phyloP scores from a whole-genome alignment of 2,797 vertebrate genomes.

The Mastacembelus armatus region DNA sequence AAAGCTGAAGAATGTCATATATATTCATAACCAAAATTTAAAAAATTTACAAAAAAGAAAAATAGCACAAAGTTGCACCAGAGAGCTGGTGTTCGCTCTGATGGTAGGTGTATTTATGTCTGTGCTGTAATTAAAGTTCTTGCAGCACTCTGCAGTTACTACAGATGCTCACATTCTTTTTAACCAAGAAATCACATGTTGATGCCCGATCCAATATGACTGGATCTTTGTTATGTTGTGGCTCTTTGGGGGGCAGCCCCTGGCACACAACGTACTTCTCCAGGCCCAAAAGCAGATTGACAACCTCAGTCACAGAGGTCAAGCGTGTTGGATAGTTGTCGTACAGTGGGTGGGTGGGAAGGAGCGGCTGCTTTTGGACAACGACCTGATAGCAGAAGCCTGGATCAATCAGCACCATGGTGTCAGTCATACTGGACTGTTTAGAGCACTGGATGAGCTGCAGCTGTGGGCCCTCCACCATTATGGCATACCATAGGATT shows the following conservation, averaged over 20 bases:
- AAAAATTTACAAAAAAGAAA: not conserved
- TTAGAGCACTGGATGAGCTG: slow-evolving; percentile 86
- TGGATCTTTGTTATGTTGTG: slow-evolving; percentile 29
- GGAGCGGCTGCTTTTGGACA: slow-evolving; percentile 84
- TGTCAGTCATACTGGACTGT: slow-evolving; percentile 83
- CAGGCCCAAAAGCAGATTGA: slow-evolving; percentile 79
- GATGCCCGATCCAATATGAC: slow-evolving; percentile 80
- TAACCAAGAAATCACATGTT: slow-evolving; percentile 83
- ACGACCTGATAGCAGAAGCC: slow-evolving; percentile 81
- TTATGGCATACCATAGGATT: slow-evolving; percentile 82
- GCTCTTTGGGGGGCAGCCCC: slow-evolving; percentile 66
- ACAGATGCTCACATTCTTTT: slow-evolving; percentile 70
- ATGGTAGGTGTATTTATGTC: too few relatives aligned
- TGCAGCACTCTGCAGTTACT: slow-evolving; percentile 68
- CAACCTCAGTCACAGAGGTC: slow-evolving; percentile 63
- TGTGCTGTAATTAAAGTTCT: slow-evolving; percentile 36
- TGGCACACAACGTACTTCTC: slow-evolving; percentile 81
- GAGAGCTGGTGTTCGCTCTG: not conserved
- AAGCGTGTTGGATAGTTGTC: slow-evolving; percentile 71
- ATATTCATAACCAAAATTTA: not conserved
- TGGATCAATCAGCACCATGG: slow-evolving; percentile 80
- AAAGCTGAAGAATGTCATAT: slow-evolving; percentile 51
- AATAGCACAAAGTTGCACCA: slow-evolving; percentile 33
- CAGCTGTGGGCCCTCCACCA: slow-evolving; percentile 81
- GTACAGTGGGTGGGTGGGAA: slow-evolving; percentile 83